Conservation (phyloP, 2,113 vertebrate species). For the Campylomormyrus numenius region DNA sequence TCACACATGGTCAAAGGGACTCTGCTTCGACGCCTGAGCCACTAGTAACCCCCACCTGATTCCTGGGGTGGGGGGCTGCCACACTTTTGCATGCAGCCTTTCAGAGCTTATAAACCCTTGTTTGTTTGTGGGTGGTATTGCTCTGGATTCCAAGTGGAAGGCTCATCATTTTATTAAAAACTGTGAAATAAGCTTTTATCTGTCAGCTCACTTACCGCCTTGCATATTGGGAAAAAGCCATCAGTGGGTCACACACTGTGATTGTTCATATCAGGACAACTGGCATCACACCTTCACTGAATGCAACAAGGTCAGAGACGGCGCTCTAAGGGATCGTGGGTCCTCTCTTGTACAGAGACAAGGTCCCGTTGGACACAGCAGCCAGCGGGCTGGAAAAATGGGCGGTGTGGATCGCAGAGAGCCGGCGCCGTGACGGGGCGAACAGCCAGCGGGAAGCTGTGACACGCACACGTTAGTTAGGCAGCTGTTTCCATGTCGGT, state of each 20-base stretch:
- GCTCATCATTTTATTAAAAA: not conserved
- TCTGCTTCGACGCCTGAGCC: not conserved
- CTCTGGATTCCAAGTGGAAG: not conserved
- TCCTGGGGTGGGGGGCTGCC: not conserved
- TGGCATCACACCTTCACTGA: not conserved
- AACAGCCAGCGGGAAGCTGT: not conserved
- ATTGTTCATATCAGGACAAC: not conserved
- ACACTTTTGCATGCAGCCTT: not conserved
- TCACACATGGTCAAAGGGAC: not conserved
- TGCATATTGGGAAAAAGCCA: not conserved
- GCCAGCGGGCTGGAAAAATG: not conserved
- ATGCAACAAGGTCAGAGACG: not conserved
- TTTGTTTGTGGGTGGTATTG: not conserved
- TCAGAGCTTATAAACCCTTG: not conserved
- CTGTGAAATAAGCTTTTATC: not conserved
- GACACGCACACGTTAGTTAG: not conserved
- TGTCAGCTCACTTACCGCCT: not conserved
- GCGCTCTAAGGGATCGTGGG: not conserved
- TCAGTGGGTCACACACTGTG: not conserved
- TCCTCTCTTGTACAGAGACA: not conserved
- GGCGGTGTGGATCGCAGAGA: not conserved
- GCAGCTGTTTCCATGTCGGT: not conserved
- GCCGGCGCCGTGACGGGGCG: not conserved
- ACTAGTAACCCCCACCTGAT: not conserved
- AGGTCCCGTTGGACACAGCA: not conserved